Evolutionary conservation across 2,888 invertebrate species (phyloP).

Genomic region (Ethmia dodecea): DNA sequence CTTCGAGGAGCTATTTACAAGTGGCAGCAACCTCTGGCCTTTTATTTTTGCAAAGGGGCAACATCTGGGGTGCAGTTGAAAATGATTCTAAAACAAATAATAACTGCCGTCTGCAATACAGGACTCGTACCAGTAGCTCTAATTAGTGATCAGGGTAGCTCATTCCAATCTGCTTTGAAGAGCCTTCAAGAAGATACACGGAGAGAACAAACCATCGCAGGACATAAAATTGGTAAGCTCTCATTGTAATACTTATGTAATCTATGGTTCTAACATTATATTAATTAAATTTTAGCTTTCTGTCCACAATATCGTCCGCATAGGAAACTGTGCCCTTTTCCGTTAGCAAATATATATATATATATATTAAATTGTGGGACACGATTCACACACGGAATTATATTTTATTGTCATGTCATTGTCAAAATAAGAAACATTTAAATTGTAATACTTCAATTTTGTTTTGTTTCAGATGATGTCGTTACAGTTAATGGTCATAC

Average conservation of each 20-base stretch:
- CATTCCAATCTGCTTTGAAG: slow-evolving; percentile 5
- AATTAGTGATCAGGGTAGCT: slow-evolving; percentile 1
- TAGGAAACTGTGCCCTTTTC: too few relatives aligned
- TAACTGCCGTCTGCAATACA: slow-evolving; percentile 3
- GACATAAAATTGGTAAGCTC: not conserved
- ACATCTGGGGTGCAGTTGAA: slow-evolving; percentile 4
- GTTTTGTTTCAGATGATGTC: not conserved
- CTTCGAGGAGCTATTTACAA: slow-evolving; percentile 10
- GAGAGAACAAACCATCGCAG: not conserved
- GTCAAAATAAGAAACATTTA: too few relatives aligned
- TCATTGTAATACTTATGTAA: too few relatives aligned
- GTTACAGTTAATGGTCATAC: not conserved
- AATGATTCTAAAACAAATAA: slow-evolving; percentile 7
- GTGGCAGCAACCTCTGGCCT: slow-evolving; percentile 17
- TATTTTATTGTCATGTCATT: too few relatives aligned
- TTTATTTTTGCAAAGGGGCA: slow-evolving; percentile 14
- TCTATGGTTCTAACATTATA: too few relatives aligned
- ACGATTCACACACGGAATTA: too few relatives aligned
- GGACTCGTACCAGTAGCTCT: slow-evolving; percentile 8
- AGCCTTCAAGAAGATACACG: slow-evolving; percentile 2
- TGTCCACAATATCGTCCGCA: too few relatives aligned
- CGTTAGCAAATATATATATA: too few relatives aligned
- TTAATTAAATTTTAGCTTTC: too few relatives aligned
- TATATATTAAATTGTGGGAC: too few relatives aligned
- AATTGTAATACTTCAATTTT: not conserved